Percentiles rank a stretch among this genome's conserved stretches.
Evolutionary conservation across 2,888 invertebrate genomes (phyloP).

Genomic region (Patella ulyssiponensis): DNA sequence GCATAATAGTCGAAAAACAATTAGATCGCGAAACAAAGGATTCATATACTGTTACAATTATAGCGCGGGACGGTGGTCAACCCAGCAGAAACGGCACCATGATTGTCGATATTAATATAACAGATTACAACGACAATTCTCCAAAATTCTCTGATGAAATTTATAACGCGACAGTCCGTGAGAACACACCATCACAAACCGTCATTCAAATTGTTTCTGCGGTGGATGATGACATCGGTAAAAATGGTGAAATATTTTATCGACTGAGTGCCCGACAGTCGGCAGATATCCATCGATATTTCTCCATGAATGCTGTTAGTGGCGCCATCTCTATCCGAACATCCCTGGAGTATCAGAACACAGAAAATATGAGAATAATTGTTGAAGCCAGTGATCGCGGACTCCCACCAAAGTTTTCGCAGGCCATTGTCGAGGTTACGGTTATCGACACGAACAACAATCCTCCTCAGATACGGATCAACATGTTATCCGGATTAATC

Average conservation of each 20-base stretch:
- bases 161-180: no score
- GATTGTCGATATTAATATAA: slow-evolving; percentile 53
- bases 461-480: slow-evolving; percentile 80
- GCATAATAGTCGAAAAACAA: slow-evolving; percentile 43
- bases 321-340: slow-evolving; percentile 57
- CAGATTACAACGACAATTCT: slow-evolving; percentile 38
- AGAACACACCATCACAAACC: no score
- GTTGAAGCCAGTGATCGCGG: slow-evolving; percentile 60
- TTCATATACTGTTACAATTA: slow-evolving; percentile 46
- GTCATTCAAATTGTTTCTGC: slow-evolving; percentile 79
- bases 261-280: slow-evolving; percentile 61
- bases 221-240: slow-evolving; percentile 86
- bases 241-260: slow-evolving; percentile 78
- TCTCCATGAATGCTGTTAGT: slow-evolving; percentile 47
- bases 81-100: no score
- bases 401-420: slow-evolving; percentile 50
- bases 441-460: slow-evolving; percentile 93
- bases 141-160: no score
- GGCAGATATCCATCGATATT: slow-evolving; percentile 47
- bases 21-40: slow-evolving; percentile 58
- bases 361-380: slow-evolving; percentile 50
- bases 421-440: slow-evolving; percentile 53
- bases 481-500: slow-evolving; percentile 29
- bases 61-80: no score
- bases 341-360: slow-evolving; percentile 51